Evolutionary conservation across 37 sponge, comb jelly and placozoan genomes (phyloP).

Genomic region (Beroe forskalii): DNA sequence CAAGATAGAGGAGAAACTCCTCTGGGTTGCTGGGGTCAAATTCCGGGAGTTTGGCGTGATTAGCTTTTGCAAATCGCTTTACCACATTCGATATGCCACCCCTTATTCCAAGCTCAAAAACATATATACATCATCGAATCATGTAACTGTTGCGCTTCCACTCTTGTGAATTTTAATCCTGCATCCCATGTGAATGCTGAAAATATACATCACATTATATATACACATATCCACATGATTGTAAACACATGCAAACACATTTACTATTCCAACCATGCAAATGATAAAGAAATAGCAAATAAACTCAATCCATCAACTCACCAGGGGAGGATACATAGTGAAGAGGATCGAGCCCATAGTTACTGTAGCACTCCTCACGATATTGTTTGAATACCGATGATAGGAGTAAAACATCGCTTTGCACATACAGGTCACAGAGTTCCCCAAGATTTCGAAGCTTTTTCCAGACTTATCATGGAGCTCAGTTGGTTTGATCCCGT

Average conservation of each 20-base stretch:
- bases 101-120: neutral
- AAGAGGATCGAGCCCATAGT: neutral
- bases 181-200: conserved; percentile 65
- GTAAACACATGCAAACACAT: too few species aligned
- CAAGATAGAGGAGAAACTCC: neutral
- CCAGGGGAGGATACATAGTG: neutral
- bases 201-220: neutral
- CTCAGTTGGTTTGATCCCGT: too few species aligned
- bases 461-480: too few species aligned
- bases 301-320: neutral
- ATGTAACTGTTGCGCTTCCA: neutral
- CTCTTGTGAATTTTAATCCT: conserved; percentile 1
- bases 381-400: neutral
- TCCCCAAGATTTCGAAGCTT: neutral
- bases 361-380: neutral
- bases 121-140: conserved; percentile 7
- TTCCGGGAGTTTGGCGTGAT: neutral
- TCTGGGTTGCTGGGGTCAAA: neutral
- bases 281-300: too few species aligned
- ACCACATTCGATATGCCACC: neutral
- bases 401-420: neutral
- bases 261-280: too few species aligned
- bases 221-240: neutral
- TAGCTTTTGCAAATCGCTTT: neutral
- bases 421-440: neutral